A percentile compares a stretch with the other conserved stretches of the same genome.
These are phyloP conservation scores for Brachionus paranguensis DNA, from an alignment of 1,140 invertebrate genomes.

Conservation along the genomic window DNA sequence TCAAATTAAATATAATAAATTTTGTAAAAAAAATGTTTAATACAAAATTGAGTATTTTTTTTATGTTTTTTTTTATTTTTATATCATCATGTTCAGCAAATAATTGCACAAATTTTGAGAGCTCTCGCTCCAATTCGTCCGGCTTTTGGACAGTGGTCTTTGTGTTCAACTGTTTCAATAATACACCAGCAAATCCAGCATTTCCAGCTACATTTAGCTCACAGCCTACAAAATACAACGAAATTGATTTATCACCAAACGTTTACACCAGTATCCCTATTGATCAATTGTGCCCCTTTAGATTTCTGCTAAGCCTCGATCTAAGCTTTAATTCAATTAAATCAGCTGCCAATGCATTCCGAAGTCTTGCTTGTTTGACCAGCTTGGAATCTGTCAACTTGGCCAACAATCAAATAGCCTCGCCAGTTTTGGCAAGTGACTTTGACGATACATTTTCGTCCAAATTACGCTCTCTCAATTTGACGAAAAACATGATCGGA, in stretches of 20 bases:
- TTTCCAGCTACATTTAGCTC: neutral
- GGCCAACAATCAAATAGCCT: neutral
- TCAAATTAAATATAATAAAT: neutral
- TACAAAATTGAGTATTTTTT: neutral
- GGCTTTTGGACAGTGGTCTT: neutral
- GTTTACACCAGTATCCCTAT: neutral
- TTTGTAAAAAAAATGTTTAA: neutral
- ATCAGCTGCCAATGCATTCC: neutral
- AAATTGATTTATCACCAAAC: slow-evolving; percentile 29
- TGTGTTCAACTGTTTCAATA: neutral
- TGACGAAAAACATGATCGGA: slow-evolving; percentile 1
- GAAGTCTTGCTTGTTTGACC: neutral
- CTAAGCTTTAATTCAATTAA: slow-evolving; percentile 8
- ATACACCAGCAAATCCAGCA: neutral
- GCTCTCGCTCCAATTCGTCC: neutral
- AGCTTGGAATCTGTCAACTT: neutral
- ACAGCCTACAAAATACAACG: slow-evolving; percentile 1
- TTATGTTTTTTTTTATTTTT: neutral
- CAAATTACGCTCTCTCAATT: neutral
- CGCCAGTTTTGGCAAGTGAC: neutral
- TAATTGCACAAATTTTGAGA: neutral
- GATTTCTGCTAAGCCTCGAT: neutral
- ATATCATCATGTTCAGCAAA: neutral
- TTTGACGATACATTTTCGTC: slow-evolving; percentile 21
- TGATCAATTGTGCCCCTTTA: slow-evolving; percentile 4